Base-by-base conservation (phyloP, 1,140 invertebrate genomes). In the Acyrthosiphon pisum region DNA sequence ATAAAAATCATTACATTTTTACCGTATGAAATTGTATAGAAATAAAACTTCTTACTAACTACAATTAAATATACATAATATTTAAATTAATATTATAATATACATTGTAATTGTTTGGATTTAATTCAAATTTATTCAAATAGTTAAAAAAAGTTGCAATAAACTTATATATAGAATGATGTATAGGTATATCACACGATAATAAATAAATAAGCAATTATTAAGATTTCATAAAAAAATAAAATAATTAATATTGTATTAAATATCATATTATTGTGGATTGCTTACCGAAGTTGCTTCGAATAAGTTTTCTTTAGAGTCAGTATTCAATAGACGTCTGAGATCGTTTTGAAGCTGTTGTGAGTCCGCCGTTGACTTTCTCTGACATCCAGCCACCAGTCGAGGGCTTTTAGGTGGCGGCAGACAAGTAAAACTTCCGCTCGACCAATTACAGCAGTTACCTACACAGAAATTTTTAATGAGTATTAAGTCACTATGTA, bases 281-380 rank as follows among this genome's bases (percentile, higher is more conserved):
- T 53, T n/a, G 50, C 94, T 91, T 2, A 93, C 94, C 35, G 93
- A 92, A 91, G 88, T 76, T 26, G 89, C 76, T 81, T 94, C 93
- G 22, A 93, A 86, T 23, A 94, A 48, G 94, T 96, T 96, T 94
- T 97, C 96, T 93, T 96, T 96, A 94, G 97, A 97, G 94, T 97
- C 97, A 35, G 97, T 96, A 94, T 97, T 97, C 0, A 98, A 95
- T 84, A 98, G 95, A 94, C 97, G 96, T 41, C 97, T 95, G 84
- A 98, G 95, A 94, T 97, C 97, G 92, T 97, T 97, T 95, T 98
- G 97, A 93, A 98, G 95, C 90, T 97, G 96, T 94, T 98, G 97
- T 76, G 95, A 95, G 50, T 95, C 95, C 0, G 91, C 81, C 93
- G 94, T 94, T 91, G 94, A 94, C 35, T 94, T 92, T 14, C 87